phyloP scores from a whole-genome alignment of 2,113 vertebrate species.

The Nibea coibor region DNA sequence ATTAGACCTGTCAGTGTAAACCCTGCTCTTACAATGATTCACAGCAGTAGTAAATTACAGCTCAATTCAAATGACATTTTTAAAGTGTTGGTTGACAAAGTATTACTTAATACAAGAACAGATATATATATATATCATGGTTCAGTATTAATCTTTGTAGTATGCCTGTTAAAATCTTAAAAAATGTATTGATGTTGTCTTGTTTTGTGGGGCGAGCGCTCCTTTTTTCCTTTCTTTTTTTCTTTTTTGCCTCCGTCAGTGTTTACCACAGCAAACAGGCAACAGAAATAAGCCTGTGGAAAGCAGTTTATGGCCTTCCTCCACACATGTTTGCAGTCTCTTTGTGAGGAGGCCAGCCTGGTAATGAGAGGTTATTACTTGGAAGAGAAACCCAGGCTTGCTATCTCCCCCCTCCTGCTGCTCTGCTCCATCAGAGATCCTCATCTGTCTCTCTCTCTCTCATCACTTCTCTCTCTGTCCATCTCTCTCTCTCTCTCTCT shows the following conservation, averaged over 20 bases:
- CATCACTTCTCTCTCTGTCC: neutral
- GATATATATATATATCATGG: too few relatives aligned
- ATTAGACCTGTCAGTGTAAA: neutral
- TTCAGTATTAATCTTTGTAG: neutral
- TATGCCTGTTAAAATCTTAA: neutral
- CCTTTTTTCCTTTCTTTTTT: slow-evolving; percentile 34
- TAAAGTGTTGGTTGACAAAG: neutral
- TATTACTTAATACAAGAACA: neutral
- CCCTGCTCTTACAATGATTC: too few relatives aligned
- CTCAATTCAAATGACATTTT: neutral
- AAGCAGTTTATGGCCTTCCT: slow-evolving; percentile 61
- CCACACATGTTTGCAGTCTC: slow-evolving; percentile 74
- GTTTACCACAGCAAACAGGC: slow-evolving; percentile 71
- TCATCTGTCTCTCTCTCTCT: slow-evolving; percentile 16
- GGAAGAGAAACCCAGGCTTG: slow-evolving; percentile 54
- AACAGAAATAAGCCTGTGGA: slow-evolving; percentile 68
- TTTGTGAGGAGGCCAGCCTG: slow-evolving; percentile 68
- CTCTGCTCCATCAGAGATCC: slow-evolving; percentile 30
- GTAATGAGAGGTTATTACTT: slow-evolving; percentile 76
- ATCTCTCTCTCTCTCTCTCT: neutral
- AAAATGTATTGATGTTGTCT: slow-evolving; percentile 9
- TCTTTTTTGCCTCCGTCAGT: slow-evolving; percentile 31
- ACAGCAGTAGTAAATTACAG: neutral
- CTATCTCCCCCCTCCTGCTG: slow-evolving; percentile 31
- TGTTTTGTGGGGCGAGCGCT: slow-evolving; percentile 37